Evolutionary conservation across 2,888 invertebrate genomes (phyloP).

Genomic region (Alcis repandata): DNA sequence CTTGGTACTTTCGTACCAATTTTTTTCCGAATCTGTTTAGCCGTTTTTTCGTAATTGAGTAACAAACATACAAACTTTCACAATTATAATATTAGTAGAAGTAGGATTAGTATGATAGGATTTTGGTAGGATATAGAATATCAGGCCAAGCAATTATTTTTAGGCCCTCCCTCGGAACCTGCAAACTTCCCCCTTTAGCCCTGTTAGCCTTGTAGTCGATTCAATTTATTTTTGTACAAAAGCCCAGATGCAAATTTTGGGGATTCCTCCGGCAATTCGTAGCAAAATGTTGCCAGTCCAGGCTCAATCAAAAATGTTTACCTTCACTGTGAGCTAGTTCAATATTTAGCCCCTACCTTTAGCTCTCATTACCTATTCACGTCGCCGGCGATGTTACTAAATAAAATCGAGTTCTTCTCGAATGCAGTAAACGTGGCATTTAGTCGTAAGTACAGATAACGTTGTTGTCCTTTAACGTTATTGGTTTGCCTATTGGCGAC

Average conservation of each 20-base stretch:
- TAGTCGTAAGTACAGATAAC: constrained; percentile 49
- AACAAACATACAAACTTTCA: too few species aligned
- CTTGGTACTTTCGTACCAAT: too few species aligned
- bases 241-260: constrained; percentile 58
- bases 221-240: constrained; percentile 56
- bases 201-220: constrained; percentile 44
- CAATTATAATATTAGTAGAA: too few species aligned
- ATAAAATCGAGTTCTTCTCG: constrained; percentile 54
- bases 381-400: constrained; percentile 48
- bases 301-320: constrained; percentile 78
- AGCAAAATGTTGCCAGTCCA: constrained; percentile 59
- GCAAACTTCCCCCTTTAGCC: not conserved
- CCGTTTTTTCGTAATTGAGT: too few species aligned
- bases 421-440: constrained; percentile 53
- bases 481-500: constrained; percentile 36
- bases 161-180: not conserved
- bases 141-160: not conserved
- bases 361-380: constrained; percentile 57
- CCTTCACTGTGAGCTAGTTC: constrained; percentile 62
- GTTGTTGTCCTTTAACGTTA: constrained; percentile 44
- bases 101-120: too few species aligned
- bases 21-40: too few species aligned
- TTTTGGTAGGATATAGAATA: too few species aligned
- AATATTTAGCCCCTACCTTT: constrained; percentile 66
- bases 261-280: constrained; percentile 56